Evolutionary conservation across 2,888 invertebrate genomes (phyloP).

Genomic region (Strigamia maritima): DNA sequence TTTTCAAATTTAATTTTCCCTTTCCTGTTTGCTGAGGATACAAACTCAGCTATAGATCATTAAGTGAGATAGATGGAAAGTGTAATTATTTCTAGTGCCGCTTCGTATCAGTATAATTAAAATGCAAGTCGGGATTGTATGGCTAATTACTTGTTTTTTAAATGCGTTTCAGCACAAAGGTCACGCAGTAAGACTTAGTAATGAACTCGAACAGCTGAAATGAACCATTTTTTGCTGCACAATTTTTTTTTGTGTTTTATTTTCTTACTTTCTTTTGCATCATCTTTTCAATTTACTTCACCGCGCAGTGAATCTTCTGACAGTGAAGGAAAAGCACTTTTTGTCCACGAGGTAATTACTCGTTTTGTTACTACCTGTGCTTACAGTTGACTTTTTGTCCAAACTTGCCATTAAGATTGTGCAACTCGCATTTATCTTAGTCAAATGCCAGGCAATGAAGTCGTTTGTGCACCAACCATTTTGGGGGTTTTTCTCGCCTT

Average conservation of each 20-base stretch:
- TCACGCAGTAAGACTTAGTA: not conserved
- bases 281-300: not conserved
- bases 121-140: not conserved
- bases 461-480: not conserved
- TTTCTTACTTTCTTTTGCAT: not conserved
- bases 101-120: not conserved
- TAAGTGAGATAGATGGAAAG: not conserved
- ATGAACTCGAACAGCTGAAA: no score
- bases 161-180: not conserved
- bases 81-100: not conserved
- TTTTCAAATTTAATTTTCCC: not conserved
- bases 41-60: not conserved
- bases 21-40: not conserved
- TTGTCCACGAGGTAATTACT: not conserved
- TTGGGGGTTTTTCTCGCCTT: not conserved
- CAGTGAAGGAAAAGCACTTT: not conserved
- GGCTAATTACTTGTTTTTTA: not conserved
- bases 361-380: not conserved
- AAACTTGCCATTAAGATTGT: not conserved
- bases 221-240: no score
- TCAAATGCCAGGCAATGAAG: not conserved
- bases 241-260: no score
- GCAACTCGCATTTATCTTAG: not conserved
- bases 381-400: not conserved
- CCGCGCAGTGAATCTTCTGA: not conserved